Conservation (phyloP, 2,888 invertebrate species). For the Oconnorella tubifera region DNA sequence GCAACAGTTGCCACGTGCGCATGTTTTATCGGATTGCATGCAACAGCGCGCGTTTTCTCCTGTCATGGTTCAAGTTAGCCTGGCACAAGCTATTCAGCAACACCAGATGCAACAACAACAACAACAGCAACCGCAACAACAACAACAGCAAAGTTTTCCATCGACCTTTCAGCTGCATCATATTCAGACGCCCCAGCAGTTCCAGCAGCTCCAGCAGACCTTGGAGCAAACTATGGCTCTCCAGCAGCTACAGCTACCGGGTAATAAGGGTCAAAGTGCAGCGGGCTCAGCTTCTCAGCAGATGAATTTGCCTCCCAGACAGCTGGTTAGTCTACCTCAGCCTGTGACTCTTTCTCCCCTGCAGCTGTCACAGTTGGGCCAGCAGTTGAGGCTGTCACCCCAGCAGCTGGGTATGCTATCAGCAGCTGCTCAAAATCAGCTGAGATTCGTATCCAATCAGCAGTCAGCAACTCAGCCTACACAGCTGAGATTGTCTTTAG, state of each 20-base stretch:
- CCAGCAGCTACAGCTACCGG: slow-evolving; percentile 14
- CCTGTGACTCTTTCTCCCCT: slow-evolving; percentile 9
- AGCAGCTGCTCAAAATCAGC: slow-evolving; percentile 9
- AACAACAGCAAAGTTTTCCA: slow-evolving; percentile 5
- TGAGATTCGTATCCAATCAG: slow-evolving; percentile 5
- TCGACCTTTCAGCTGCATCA: slow-evolving; percentile 7
- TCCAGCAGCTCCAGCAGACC: slow-evolving; percentile 14
- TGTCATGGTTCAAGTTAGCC: slow-evolving; percentile 11
- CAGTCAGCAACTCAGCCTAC: neutral
- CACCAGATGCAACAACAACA: slow-evolving; percentile 4
- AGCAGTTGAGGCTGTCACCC: slow-evolving; percentile 20
- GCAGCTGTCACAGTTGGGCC: neutral
- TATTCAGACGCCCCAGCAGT: slow-evolving; percentile 1
- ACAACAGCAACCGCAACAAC: slow-evolving; percentile 3
- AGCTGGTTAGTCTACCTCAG: neutral
- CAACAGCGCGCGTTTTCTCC: neutral
- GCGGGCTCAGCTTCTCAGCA: neutral
- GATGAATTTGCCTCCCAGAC: neutral
- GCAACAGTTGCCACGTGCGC: neutral
- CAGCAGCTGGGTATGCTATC: slow-evolving; percentile 17
- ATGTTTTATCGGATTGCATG: too few relatives aligned
- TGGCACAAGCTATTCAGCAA: slow-evolving; percentile 9
- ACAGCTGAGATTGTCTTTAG: slow-evolving; percentile 1
- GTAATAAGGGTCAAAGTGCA: neutral
- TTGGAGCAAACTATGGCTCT: slow-evolving; percentile 10